Conservation (phyloP, 1,140 invertebrate genomes). For the Ceratina australensis region DNA sequence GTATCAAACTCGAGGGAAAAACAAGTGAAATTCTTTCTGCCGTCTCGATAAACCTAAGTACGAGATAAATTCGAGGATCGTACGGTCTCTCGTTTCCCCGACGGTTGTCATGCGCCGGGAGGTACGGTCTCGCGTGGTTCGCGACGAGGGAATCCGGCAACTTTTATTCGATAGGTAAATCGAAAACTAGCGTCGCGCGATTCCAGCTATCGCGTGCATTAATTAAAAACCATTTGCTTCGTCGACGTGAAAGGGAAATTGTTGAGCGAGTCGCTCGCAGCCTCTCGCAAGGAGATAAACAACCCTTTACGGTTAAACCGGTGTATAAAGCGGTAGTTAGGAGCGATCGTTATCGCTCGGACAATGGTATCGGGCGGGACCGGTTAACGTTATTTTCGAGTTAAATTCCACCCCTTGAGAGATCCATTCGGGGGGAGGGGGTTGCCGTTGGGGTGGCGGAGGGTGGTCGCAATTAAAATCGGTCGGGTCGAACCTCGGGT, state of each 20-base stretch:
- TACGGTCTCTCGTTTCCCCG: background rate
- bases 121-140: too few relatives aligned
- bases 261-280: too few relatives aligned
- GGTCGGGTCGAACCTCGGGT: background rate
- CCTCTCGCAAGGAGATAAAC: background rate
- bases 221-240: background rate
- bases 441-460: too few relatives aligned
- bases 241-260: background rate
- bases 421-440: background rate
- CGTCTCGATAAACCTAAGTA: conserved; percentile 34
- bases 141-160: too few relatives aligned
- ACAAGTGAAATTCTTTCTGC: conserved; percentile 33
- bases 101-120: too few relatives aligned
- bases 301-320: background rate
- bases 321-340: background rate
- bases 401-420: background rate
- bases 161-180: too few relatives aligned
- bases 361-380: background rate
- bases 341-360: conserved; percentile 17
- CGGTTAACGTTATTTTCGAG: conserved; percentile 24
- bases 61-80: conserved; percentile 28
- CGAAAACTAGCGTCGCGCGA: too few relatives aligned
- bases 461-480: conserved; percentile 51
- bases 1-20: conserved; percentile 36
- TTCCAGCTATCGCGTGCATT: background rate